Base-by-base conservation (phyloP, 35 echinoderm and acorn worm species). In the Amphiura filiformis region DNA sequence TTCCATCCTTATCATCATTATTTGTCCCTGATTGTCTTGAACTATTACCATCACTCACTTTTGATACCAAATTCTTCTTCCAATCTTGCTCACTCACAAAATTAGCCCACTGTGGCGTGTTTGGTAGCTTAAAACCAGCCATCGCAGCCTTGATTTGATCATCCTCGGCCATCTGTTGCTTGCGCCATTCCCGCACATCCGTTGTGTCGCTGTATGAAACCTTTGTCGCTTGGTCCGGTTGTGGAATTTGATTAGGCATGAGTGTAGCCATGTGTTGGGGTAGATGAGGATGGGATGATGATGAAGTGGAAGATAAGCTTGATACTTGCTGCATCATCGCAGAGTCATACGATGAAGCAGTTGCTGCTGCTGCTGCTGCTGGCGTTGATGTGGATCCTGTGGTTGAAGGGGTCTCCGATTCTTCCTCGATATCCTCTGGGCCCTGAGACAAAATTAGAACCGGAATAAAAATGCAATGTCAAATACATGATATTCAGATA, bases 61-160 rank as follows among this genome's bases (percentile, higher is more conserved):
- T 36, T 52, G 44, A 52, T 52, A 84, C 57, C 22, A 93, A 64
- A 12, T 76, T 75, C 31, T 83, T 77, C 65, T 94, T 91, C 93
- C 93, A 94, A n/a, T 94, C 84, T 0, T 87, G 84, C 64, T 94
- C 93, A 41, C 56, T 52, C 34, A 94, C 57, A 0, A 82, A 75
- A 22, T 49, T 78, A 12, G 88, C 93, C 93, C 93, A 94, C 2
- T 56, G 34, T 0, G 93, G 93, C 34, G 88, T 15, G 7, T 65
- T 52, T 36, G 93, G 93, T 20, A 94, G 80, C 0, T 38, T 82
- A 15, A 94, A 42, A 17, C 65, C 84, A 0, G 77, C 65, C 93
- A 94, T 94, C 2, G 93, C 93, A 33, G 52, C 56, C 61, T 86
- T 90, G 49, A 94, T 94, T 47, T 94, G 93, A 37, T 94, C 93